phyloP scores from a whole-genome alignment of 2,888 invertebrate species.

The Caenorhabditis macrosperma region DNA sequence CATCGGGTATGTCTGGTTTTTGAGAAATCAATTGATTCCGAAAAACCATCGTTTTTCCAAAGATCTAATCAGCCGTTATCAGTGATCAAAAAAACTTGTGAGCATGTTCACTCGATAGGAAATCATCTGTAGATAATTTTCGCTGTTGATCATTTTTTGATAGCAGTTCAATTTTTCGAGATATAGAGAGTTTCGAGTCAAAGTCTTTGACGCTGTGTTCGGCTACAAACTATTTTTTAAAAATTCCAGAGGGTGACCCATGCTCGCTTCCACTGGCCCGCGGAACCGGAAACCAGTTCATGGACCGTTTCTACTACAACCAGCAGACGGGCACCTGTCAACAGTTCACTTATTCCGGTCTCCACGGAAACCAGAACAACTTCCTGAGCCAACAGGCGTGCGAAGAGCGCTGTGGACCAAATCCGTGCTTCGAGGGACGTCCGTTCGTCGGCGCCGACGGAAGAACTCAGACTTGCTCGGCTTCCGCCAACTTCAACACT shows the following conservation, averaged over 20 bases:
- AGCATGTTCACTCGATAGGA: too few species aligned
- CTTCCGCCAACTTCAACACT: constrained; percentile 75
- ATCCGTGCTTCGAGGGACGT: constrained; percentile 75
- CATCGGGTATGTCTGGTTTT: constrained; percentile 66
- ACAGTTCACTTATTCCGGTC: constrained; percentile 76
- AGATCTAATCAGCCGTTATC: too few species aligned
- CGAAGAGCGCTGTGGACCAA: constrained; percentile 74
- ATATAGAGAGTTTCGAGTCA: neutral
- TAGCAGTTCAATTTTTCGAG: too few species aligned
- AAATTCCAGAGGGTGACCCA: constrained; percentile 68
- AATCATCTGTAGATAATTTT: too few species aligned
- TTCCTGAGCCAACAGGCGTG: constrained; percentile 75
- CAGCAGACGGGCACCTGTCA: constrained; percentile 73
- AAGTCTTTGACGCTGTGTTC: too few species aligned
- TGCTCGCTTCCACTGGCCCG: constrained; percentile 69
- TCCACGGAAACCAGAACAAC: constrained; percentile 79
- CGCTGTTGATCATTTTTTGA: too few species aligned
- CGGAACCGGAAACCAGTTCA: constrained; percentile 70
- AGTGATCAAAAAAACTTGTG: too few species aligned
- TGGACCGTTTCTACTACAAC: constrained; percentile 77
- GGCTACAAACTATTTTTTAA: too few species aligned
- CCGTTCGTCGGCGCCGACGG: constrained; percentile 79
- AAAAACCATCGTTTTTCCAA: too few species aligned
- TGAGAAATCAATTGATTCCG: too few species aligned
- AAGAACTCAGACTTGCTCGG: constrained; percentile 76